Evolutionary conservation across 1,140 invertebrate species (phyloP).

Genomic region (Zophobas morio): DNA sequence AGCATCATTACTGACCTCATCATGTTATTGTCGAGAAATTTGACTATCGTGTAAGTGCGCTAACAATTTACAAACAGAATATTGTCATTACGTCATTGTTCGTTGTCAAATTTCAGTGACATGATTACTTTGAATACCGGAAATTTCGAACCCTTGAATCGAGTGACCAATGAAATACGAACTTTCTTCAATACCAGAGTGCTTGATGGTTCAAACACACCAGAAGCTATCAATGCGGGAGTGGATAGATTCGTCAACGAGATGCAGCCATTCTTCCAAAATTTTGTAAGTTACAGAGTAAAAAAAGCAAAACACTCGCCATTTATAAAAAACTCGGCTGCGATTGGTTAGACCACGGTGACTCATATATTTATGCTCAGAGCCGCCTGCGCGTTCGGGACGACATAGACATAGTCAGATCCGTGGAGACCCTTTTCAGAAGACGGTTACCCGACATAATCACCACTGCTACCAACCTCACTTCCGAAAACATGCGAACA

Average conservation of each 20-base stretch:
- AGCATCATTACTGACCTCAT: conserved; percentile 67
- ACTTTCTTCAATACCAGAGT: conserved; percentile 69
- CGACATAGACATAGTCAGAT: conserved; percentile 63
- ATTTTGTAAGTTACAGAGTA: conserved; percentile 60
- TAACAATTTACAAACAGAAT: background rate
- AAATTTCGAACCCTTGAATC: conserved; percentile 59
- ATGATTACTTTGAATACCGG: conserved; percentile 58
- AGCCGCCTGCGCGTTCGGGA: conserved; percentile 54
- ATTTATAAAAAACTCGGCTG: background rate
- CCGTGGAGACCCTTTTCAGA: conserved; percentile 60
- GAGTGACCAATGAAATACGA: conserved; percentile 67
- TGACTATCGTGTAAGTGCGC: conserved; percentile 60
- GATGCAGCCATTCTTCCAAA: conserved; percentile 61
- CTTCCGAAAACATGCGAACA: conserved; percentile 49
- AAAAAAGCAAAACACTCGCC: background rate
- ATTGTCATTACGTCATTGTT: too few species aligned
- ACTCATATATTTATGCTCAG: conserved; percentile 47
- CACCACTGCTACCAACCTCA: conserved; percentile 56
- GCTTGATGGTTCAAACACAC: conserved; percentile 64
- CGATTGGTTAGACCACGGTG: background rate
- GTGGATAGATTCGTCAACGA: conserved; percentile 62
- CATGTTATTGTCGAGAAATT: conserved; percentile 65
- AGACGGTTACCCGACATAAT: conserved; percentile 60
- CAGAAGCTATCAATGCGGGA: conserved; percentile 59
- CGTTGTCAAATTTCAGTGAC: conserved; percentile 56